Evolutionary conservation across 2,797 vertebrate genomes (phyloP).

Genomic region (Lateolabrax maculatus): DNA sequence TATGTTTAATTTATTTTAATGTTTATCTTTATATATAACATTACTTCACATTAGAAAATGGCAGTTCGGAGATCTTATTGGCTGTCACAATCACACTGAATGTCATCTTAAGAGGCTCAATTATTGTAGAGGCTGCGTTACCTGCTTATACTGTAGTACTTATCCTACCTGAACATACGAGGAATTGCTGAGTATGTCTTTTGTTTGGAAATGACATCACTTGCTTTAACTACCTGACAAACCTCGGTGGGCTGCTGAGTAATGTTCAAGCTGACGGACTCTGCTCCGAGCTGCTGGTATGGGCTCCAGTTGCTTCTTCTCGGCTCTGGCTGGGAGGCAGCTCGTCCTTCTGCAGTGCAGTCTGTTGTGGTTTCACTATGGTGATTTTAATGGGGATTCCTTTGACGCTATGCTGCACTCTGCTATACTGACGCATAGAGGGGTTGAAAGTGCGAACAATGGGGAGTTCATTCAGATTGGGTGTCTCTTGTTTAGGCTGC

Average conservation of each 20-base stretch:
- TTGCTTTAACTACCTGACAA: constrained; percentile 80
- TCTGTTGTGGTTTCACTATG: constrained; percentile 78
- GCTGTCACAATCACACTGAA: background rate
- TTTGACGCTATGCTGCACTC: constrained; percentile 84
- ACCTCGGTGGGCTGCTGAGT: constrained; percentile 77
- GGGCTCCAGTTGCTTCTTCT: constrained; percentile 83
- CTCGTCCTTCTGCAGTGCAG: constrained; percentile 79
- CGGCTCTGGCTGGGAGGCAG: constrained; percentile 79
- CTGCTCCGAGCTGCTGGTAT: constrained; percentile 88
- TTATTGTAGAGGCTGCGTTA: background rate
- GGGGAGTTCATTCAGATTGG: constrained; percentile 77
- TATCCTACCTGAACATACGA: background rate
- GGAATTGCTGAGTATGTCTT: background rate
- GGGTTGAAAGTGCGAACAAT: constrained; percentile 84
- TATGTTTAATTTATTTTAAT: background rate
- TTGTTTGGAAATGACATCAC: background rate
- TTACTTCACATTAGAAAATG: background rate
- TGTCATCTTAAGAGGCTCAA: background rate
- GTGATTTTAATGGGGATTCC: constrained; percentile 81
- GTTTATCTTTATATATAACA: background rate
- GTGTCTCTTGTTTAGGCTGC: constrained; percentile 70
- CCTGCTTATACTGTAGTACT: background rate
- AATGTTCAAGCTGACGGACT: constrained; percentile 81
- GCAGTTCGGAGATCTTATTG: background rate
- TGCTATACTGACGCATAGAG: constrained; percentile 86